Percentiles rank a stretch among this genome's conserved stretches.
phyloP scores from a whole-genome alignment of 2,888 invertebrate genomes.

The Agonum fuliginosum region DNA sequence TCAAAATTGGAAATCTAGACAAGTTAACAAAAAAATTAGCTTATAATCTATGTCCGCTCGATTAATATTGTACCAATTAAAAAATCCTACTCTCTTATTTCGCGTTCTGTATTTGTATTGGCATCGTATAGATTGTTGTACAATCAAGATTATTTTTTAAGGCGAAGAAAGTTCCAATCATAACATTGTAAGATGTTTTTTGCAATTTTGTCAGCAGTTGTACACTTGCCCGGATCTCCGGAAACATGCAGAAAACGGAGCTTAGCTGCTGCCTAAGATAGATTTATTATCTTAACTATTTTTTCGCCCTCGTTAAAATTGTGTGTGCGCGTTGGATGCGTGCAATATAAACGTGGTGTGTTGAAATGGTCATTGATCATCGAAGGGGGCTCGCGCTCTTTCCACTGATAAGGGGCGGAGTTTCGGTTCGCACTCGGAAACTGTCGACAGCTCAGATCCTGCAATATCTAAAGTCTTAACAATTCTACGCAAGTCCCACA shows the following conservation, averaged over 20 bases:
- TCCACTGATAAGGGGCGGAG: constrained; percentile 56
- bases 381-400: constrained; percentile 48
- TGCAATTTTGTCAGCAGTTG: too few species aligned
- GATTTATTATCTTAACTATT: not conserved
- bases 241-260: too few species aligned
- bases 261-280: too few species aligned
- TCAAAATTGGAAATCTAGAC: too few species aligned
- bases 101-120: too few species aligned
- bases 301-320: not conserved
- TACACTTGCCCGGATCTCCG: too few species aligned
- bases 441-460: constrained; percentile 56
- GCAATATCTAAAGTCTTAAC: constrained; percentile 59
- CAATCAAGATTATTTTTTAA: not conserved
- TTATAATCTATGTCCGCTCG: too few species aligned
- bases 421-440: constrained; percentile 52
- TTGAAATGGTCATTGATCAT: constrained; percentile 61
- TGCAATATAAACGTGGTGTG: constrained; percentile 50
- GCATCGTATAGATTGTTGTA: too few species aligned
- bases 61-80: too few species aligned
- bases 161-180: not conserved
- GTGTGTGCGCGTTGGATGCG: constrained; percentile 15
- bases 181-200: too few species aligned
- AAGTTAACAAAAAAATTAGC: too few species aligned
- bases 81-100: too few species aligned
- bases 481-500: constrained; percentile 43